Base-by-base conservation (phyloP, 2,113 vertebrate genomes). In the Coreoperca whiteheadi region DNA sequence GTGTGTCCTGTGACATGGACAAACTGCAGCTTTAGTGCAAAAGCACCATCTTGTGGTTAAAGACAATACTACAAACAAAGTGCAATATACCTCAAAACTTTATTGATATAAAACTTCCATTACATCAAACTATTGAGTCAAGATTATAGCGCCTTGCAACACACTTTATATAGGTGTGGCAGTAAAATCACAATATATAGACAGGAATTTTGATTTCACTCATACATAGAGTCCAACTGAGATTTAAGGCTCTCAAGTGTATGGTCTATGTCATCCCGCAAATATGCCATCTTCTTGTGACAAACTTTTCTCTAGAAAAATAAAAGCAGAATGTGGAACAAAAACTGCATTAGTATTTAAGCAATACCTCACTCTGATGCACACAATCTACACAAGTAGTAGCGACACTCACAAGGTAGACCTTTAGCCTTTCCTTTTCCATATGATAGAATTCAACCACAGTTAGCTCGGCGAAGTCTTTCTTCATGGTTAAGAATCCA, bases 361-460 rank as follows among this genome's bases (percentile, higher is more conserved):
- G 6, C 14, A 37, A 11, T 25, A 32, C 2, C 3, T 56, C 23
- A 28, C 2, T 16, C 53, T 14, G 23, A 14, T 72, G n/a, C n/a
- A 46, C 1, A 63, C 1, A 54, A 14, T 21, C 3, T 9, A 56
- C 7, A 74, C 34, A 70, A 5, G 14, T 1, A 10, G 12, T 0
- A 41, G 11, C 5, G 7, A 54, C 46, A 91, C 95, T 94, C 89
- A 97, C 95, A 46, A 96, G 70, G 79, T 95, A 97, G 59, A 92
- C 81, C 79, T 89, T 94, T 25, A 97, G 77, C 16, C 96, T 85
- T 3, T 95, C 93, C 80, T 93, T 95, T 61, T 97, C 96, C 79
- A 96, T 84, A 21, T 88, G 85, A 56, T 86, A 95, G 67, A 93
- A 96, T 30, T 96, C 95, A 34, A 95, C 94, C 88, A 96, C 84